Evolutionary conservation across 2,888 invertebrate species (phyloP).

Genomic region (Thereva nobilitata): DNA sequence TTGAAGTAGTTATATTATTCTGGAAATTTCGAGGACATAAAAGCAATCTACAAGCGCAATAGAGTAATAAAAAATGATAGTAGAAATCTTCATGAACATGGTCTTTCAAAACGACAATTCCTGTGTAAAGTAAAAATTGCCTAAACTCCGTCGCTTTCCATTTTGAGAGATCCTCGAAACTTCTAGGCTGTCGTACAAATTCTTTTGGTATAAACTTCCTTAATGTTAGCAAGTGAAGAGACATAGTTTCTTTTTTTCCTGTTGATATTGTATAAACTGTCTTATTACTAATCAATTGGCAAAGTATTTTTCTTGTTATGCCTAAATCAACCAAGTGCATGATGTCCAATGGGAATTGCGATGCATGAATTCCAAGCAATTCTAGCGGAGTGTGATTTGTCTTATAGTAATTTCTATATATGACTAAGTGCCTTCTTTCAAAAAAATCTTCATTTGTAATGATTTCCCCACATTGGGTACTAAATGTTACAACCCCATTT

Average conservation of each 20-base stretch:
- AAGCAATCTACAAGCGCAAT: slow-evolving; percentile 10
- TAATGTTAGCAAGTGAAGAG: background rate
- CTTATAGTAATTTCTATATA: slow-evolving; percentile 8
- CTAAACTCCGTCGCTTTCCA: slow-evolving; percentile 38
- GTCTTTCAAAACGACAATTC: slow-evolving; percentile 34
- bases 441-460: slow-evolving; percentile 24
- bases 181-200: slow-evolving; percentile 37
- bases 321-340: background rate
- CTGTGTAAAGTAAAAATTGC: slow-evolving; percentile 37
- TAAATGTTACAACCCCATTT: slow-evolving; percentile 16
- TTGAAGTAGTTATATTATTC: slow-evolving; percentile 9
- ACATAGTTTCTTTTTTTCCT: no score
- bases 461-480: slow-evolving; percentile 3
- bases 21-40: slow-evolving; percentile 26
- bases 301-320: background rate
- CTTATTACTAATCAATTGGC: background rate
- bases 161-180: slow-evolving; percentile 32
- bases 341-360: background rate
- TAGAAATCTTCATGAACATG: slow-evolving; percentile 33
- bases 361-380: background rate
- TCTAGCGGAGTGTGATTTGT: slow-evolving; percentile 8
- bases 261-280: no score
- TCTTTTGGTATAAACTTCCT: slow-evolving; percentile 22
- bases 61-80: slow-evolving; percentile 37
- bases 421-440: slow-evolving; percentile 8